Evolutionary conservation across 2,113 vertebrate genomes (phyloP).

Genomic region (Leuciscus idus): DNA sequence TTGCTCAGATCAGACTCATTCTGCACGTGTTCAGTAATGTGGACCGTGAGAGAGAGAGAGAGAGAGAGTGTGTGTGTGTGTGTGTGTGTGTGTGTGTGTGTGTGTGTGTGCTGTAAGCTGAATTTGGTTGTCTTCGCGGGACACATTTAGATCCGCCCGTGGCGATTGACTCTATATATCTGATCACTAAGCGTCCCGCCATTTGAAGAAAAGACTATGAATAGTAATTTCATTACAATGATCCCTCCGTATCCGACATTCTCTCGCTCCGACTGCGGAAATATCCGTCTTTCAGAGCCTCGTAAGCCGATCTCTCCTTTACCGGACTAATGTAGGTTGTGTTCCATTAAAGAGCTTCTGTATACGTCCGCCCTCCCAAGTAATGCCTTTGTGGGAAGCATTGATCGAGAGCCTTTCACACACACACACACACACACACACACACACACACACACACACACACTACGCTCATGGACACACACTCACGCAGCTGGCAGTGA

Average conservation of each 20-base stretch:
- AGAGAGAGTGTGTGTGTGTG: too few relatives aligned
- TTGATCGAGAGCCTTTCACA: constrained; percentile 57
- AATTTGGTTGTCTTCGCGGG: constrained; percentile 12
- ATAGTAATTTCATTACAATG: constrained; percentile 40
- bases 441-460: background rate
- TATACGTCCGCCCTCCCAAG: constrained; percentile 43
- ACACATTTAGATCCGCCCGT: background rate
- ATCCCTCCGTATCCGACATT: background rate
- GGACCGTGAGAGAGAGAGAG: background rate
- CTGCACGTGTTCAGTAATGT: constrained; percentile 1
- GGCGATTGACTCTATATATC: constrained; percentile 30
- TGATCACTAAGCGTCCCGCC: constrained; percentile 20
- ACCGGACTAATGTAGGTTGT: constrained; percentile 41
- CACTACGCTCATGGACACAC: constrained; percentile 19
- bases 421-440: constrained; percentile 13
- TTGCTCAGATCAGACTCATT: background rate
- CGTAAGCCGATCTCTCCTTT: constrained; percentile 41
- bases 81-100: too few relatives aligned
- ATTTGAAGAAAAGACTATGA: constrained; percentile 38
- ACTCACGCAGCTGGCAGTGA: constrained; percentile 21
- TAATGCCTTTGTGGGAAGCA: constrained; percentile 45
- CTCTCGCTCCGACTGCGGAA: constrained; percentile 20
- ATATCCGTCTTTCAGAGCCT: constrained; percentile 33
- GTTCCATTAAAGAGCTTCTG: constrained; percentile 42
- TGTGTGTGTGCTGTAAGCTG: constrained; percentile 14